Percentiles rank a stretch among this genome's conserved stretches.
Conservation (phyloP, 2,888 invertebrate species). For the Endotricha flammealis region DNA sequence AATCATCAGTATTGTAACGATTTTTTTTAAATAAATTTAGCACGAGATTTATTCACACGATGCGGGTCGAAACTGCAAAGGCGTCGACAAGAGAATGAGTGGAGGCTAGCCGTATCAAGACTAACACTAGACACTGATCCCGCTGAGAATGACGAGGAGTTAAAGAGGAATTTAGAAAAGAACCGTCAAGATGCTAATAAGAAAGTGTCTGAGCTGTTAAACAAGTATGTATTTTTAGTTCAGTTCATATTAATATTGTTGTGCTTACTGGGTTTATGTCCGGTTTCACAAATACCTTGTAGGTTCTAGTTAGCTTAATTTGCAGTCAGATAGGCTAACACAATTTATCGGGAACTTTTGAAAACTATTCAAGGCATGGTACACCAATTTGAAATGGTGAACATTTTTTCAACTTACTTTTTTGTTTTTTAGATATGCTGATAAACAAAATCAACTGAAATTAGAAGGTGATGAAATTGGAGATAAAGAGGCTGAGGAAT, state of each 20-base stretch:
- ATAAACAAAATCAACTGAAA: conserved; percentile 58
- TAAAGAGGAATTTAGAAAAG: conserved; percentile 78
- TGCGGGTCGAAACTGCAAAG: conserved; percentile 82
- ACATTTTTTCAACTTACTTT: too few species aligned
- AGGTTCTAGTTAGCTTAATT: too few species aligned
- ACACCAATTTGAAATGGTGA: too few species aligned
- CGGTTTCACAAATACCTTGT: too few species aligned
- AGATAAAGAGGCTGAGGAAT: conserved; percentile 68
- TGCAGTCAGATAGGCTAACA: too few species aligned
- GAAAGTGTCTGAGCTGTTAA: conserved; percentile 68
- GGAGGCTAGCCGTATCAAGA: conserved; percentile 76
- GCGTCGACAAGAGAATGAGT: conserved; percentile 81
- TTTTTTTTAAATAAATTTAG: too few species aligned
- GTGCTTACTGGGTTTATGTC: too few species aligned
- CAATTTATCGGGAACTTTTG: too few species aligned
- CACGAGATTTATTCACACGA: conserved; percentile 81
- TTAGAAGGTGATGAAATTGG: conserved; percentile 62
- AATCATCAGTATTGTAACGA: too few species aligned
- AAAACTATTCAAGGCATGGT: too few species aligned
- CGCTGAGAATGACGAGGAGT: conserved; percentile 69
- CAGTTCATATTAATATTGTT: not conserved
- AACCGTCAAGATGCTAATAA: conserved; percentile 64
- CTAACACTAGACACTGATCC: conserved; percentile 76
- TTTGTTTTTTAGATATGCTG: conserved; percentile 59
- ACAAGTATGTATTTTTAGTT: conserved; percentile 58